Evolutionary conservation across 2,888 invertebrate species (phyloP).

Genomic region (Apodemia mormo): DNA sequence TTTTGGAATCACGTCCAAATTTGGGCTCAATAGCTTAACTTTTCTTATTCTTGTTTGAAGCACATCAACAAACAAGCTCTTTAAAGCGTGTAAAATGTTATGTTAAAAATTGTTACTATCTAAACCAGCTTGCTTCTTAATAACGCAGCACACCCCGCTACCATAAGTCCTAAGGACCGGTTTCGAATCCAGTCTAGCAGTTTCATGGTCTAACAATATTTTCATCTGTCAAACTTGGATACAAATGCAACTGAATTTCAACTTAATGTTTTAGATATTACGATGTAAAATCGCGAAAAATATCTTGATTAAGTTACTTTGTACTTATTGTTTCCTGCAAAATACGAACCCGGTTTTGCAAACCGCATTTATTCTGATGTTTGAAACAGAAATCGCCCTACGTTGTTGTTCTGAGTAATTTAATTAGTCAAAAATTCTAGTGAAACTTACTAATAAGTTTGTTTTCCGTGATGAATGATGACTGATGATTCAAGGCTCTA

Average conservation of each 20-base stretch:
- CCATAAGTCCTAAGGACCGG: slow-evolving; percentile 43
- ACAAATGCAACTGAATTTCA: slow-evolving; percentile 27
- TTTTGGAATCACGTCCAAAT: background rate
- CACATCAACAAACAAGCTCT: background rate
- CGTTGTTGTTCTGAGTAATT: slow-evolving; percentile 1
- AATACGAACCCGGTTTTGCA: slow-evolving; percentile 31
- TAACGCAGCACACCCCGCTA: slow-evolving; percentile 31
- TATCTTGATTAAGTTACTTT: background rate
- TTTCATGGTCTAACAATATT: slow-evolving; percentile 42
- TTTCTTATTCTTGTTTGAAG: background rate
- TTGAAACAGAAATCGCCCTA: slow-evolving; percentile 23
- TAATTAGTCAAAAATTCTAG: slow-evolving; percentile 16
- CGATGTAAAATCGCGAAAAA: slow-evolving; percentile 24
- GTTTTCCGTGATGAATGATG: background rate
- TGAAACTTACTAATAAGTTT: slow-evolving; percentile 12
- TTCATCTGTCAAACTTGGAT: slow-evolving; percentile 41
- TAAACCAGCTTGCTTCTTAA: slow-evolving; percentile 35
- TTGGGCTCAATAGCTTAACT: background rate
- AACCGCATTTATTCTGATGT: slow-evolving; percentile 26
- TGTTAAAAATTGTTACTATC: slow-evolving; percentile 21
- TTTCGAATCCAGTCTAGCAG: slow-evolving; percentile 42
- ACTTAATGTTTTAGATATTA: slow-evolving; percentile 24
- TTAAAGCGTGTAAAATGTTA: background rate
- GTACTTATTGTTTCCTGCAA: slow-evolving; percentile 38
- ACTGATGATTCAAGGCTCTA: background rate